phyloP scores from a whole-genome alignment of 2,113 vertebrate species.

The Ancistrus triradiatus region DNA sequence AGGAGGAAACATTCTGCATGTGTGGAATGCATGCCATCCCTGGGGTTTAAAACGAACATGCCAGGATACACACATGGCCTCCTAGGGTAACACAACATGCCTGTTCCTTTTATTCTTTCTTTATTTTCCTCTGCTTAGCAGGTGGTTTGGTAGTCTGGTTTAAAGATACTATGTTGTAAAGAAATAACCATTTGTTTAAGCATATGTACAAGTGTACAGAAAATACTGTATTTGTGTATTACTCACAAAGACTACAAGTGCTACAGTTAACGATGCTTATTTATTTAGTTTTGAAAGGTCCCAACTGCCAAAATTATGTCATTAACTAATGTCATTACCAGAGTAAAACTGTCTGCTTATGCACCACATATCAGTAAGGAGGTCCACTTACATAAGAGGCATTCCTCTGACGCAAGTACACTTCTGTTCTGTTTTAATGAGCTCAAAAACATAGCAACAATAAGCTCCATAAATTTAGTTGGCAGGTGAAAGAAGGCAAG shows the following conservation, averaged over 20 bases:
- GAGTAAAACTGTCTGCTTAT: slow-evolving; percentile 30
- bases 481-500: slow-evolving; percentile 35
- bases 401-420: slow-evolving; percentile 14
- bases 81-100: slow-evolving; percentile 5
- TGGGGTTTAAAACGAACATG: slow-evolving; percentile 13
- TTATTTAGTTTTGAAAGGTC: no score
- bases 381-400: slow-evolving; percentile 24
- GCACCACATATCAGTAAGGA: slow-evolving; percentile 20
- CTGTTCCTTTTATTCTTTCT: slow-evolving; percentile 9
- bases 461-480: slow-evolving; percentile 56
- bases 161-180: no score
- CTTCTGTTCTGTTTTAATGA: slow-evolving; percentile 41
- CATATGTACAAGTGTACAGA: no score
- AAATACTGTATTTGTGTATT: no score
- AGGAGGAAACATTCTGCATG: slow-evolving; percentile 18
- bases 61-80: not conserved
- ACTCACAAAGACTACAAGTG: no score
- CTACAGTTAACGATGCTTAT: no score
- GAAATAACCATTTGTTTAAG: no score
- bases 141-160: slow-evolving; percentile 1
- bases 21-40: slow-evolving; percentile 32
- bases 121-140: not conserved
- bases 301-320: slow-evolving; percentile 31
- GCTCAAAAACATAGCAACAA: slow-evolving; percentile 41
- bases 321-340: slow-evolving; percentile 36